Evolutionary conservation across 1,140 invertebrate genomes (phyloP), one percentile per base, ranked within the genome.

Genomic region (Ooceraea biroi): DNA sequence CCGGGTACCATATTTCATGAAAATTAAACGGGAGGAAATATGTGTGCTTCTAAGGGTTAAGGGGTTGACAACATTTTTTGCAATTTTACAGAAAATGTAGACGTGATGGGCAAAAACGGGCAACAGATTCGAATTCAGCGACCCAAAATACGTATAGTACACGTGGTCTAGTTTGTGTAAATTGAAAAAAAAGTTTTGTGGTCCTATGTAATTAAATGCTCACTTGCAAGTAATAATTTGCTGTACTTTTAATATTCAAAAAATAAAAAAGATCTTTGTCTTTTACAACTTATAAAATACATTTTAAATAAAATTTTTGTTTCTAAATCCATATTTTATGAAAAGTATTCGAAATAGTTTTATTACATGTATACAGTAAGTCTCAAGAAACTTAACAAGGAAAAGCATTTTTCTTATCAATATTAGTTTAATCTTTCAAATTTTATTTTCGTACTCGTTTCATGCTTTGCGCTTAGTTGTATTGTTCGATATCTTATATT

Each of bases 171-270:
- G n/a, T n/a, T n/a, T n/a, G n/a, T n/a, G n/a, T n/a, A n/a, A n/a
- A n/a, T n/a, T n/a, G n/a, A n/a, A n/a, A n/a, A n/a, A n/a, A n/a
- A n/a, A n/a, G n/a, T n/a, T n/a, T n/a, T n/a, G n/a, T n/a, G n/a
- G n/a, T n/a, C n/a, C n/a, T n/a, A n/a, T n/a, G n/a, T n/a, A n/a
- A 57, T 68, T 69, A 80, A 58, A 57, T 30, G 36, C 57, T 57
- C 65, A 46, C 11, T 65, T n/a, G 0, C 41, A 63, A 22, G 12
- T 65, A 52, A 73, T 73, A 58, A 77, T 66, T 52, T 25, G 22
- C 22, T 52, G 27, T 50, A n/a, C 17, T 55, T 55, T 48, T 30
- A 52, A 48, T 48, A 7, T 52, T 10, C 36, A 25, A 27, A 48
- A 52, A 7, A n/a, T 25, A 11, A 30, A 5, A 66, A 66, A 63